Evolutionary conservation across 2,113 vertebrate species (phyloP).

Genomic region (Geococcyx californianus): DNA sequence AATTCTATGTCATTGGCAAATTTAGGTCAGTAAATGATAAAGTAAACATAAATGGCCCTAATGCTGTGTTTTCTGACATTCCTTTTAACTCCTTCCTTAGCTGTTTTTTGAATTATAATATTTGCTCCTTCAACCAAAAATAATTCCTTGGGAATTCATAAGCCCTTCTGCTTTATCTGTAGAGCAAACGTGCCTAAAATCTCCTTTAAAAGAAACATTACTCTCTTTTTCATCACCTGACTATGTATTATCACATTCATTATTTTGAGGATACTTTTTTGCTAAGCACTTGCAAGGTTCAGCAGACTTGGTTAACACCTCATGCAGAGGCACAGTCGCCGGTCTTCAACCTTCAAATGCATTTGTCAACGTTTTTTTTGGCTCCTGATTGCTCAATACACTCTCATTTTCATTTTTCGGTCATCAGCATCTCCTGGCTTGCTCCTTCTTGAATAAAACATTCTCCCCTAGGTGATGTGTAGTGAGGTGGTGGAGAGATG

Average conservation of each 20-base stretch:
- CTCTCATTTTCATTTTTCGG: not conserved
- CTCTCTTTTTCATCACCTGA: not conserved
- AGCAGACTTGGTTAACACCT: not conserved
- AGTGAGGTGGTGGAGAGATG: not conserved
- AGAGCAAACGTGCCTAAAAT: not conserved
- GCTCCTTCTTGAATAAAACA: not conserved
- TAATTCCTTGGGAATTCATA: not conserved
- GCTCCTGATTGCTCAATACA: not conserved
- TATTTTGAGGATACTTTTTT: not conserved
- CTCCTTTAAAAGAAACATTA: not conserved
- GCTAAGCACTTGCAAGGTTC: not conserved
- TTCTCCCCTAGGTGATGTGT: not conserved
- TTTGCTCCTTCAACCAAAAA: not conserved
- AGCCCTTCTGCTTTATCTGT: not conserved
- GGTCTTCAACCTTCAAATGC: not conserved
- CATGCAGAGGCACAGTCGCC: not conserved
- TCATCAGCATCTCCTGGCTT: not conserved
- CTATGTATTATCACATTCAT: not conserved
- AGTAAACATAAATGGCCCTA: constrained; percentile 5
- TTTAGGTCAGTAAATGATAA: constrained; percentile 54
- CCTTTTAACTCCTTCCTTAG: constrained; percentile 5
- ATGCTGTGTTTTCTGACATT: not conserved
- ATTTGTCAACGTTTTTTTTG: not conserved
- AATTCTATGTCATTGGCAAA: constrained; percentile 46
- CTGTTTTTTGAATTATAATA: not conserved